Evolutionary conservation across 2,888 invertebrate genomes (phyloP).

Genomic region (Eulithis testata): DNA sequence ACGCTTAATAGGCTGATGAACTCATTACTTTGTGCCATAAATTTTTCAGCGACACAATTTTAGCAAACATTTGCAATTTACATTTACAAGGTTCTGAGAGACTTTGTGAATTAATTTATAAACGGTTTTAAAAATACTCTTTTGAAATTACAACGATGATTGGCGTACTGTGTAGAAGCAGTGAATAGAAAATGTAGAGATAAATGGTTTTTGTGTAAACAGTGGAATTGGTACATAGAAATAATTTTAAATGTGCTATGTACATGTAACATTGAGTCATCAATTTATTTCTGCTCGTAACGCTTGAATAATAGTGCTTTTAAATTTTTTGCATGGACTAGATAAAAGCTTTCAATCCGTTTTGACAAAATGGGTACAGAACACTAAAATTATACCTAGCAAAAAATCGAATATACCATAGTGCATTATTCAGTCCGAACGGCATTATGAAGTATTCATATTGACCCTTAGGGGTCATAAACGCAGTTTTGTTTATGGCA

Average conservation of each 20-base stretch:
- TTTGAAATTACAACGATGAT: slow-evolving; percentile 3
- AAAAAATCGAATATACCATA: not conserved
- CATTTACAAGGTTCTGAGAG: slow-evolving; percentile 8
- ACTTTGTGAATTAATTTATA: slow-evolving; percentile 12
- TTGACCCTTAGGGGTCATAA: not conserved
- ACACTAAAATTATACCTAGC: not conserved
- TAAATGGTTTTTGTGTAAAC: slow-evolving; percentile 1
- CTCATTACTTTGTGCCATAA: slow-evolving; percentile 22
- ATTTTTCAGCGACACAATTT: slow-evolving; percentile 25
- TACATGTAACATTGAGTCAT: not conserved
- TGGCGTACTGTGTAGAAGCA: slow-evolving; percentile 1
- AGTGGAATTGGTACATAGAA: not conserved
- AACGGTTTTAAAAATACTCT: slow-evolving; percentile 15
- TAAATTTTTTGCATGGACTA: not conserved
- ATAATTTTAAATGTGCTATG: not conserved
- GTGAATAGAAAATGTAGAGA: not conserved
- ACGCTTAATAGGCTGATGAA: slow-evolving; percentile 15
- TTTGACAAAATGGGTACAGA: not conserved
- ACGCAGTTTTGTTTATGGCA: not conserved
- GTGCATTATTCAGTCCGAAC: slow-evolving; percentile 2
- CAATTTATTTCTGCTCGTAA: no score
- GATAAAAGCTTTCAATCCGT: not conserved
- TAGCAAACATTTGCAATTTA: slow-evolving; percentile 22
- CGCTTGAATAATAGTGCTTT: not conserved
- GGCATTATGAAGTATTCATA: not conserved